Evolutionary conservation across 2,888 invertebrate genomes (phyloP).

Genomic region (Aquatica leii): DNA sequence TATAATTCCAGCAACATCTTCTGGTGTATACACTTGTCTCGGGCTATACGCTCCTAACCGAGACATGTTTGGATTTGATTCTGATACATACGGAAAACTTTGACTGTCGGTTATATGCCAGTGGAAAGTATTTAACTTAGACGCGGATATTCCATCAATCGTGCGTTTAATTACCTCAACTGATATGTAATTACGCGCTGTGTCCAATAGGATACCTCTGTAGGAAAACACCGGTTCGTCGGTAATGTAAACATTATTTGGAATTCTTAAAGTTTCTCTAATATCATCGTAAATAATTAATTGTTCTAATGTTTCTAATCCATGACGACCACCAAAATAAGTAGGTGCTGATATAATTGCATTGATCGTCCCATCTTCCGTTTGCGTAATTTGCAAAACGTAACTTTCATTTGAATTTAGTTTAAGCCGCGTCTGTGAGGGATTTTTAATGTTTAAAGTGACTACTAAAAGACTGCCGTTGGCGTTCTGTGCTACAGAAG

Average conservation of each 20-base stretch:
- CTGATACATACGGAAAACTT: conserved; percentile 88
- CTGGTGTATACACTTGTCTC: conserved; percentile 70
- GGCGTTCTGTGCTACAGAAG: conserved; percentile 45
- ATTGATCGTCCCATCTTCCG: conserved; percentile 62
- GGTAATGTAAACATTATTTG: conserved; percentile 67
- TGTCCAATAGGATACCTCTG: conserved; percentile 89
- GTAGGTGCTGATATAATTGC: conserved; percentile 66
- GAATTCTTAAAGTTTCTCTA: conserved; percentile 68
- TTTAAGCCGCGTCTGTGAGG: conserved; percentile 54
- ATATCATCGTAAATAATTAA: conserved; percentile 74
- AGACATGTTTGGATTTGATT: conserved; percentile 74
- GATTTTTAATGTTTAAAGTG: conserved; percentile 53
- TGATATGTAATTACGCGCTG: conserved; percentile 85
- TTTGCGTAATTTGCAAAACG: conserved; percentile 59
- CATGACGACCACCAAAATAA: conserved; percentile 75
- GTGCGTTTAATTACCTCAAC: conserved; percentile 76
- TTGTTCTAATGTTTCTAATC: conserved; percentile 73
- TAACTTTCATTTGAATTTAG: conserved; percentile 70
- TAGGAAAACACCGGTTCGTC: conserved; percentile 89
- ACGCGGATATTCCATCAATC: conserved; percentile 88
- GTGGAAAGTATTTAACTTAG: conserved; percentile 92
- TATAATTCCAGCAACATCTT: conserved; percentile 67
- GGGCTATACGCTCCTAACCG: conserved; percentile 82
- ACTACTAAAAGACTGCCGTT: conserved; percentile 59
- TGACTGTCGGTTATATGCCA: conserved; percentile 96